Evolutionary conservation across 1,140 invertebrate species (phyloP).

Genomic region (Anastrepha obliqua): DNA sequence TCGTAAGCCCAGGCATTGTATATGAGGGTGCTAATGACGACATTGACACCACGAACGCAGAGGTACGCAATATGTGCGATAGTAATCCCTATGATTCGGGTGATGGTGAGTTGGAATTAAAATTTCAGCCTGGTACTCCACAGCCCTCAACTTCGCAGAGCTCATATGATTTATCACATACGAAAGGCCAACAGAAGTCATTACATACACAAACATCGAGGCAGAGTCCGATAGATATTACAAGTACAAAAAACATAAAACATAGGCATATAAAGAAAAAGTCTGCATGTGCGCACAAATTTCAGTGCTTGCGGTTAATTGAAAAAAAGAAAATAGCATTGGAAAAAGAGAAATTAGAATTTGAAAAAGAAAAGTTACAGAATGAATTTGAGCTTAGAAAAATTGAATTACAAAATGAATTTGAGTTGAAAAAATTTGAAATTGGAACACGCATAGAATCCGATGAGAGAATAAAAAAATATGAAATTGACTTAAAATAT

Average conservation of each 20-base stretch:
- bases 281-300: too few species aligned
- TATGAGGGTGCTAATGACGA: not conserved
- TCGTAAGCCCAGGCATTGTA: not conserved
- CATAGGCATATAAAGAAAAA: too few species aligned
- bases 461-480: constrained; percentile 11
- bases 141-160: too few species aligned
- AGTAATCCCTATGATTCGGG: not conserved
- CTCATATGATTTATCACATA: too few species aligned
- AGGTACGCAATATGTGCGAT: not conserved
- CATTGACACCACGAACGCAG: not conserved
- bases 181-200: too few species aligned
- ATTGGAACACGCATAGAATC: not conserved
- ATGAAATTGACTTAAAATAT: constrained; percentile 14
- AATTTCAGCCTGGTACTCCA: not conserved
- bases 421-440: not conserved
- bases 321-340: not conserved
- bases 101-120: not conserved
- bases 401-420: not conserved
- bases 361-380: not conserved
- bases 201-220: too few species aligned
- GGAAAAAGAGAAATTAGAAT: not conserved
- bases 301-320: not conserved
- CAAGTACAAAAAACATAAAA: too few species aligned
- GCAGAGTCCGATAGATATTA: too few species aligned
- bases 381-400: not conserved